Evolutionary conservation across 2,797 vertebrate genomes (phyloP), one percentile per base, ranked within the genome.

Genomic region (Sciurus carolinensis): DNA sequence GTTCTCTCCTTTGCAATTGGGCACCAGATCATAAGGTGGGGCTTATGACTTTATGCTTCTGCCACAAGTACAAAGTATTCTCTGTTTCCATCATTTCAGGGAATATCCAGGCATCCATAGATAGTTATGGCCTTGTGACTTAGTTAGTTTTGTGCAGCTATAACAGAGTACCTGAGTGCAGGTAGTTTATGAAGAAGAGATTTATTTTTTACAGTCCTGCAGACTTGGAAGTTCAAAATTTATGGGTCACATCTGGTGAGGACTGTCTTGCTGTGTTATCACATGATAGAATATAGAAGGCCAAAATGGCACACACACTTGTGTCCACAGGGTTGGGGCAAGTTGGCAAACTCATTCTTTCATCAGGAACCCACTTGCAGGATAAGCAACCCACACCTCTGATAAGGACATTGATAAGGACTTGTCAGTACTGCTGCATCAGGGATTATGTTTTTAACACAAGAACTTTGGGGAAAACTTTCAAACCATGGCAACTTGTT

Each of bases 291-390:
- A 50, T 9, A 22, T 12, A 62, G 42, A 47, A 42, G 33, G 42
- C 1, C 8, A 22, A 33, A 12, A 12, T 2, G 30, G 14, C 44
- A 18, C 5, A 15, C 18, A 44, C 12, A 7, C 9, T 36, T n/a
- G 12, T 20, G 13, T 47, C 13, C 36, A 26, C 6, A 5, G 8
- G 47, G 7, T 22, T 14, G 28, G 33, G 52, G 30, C 10, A 47
- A 33, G 13, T 17, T n/a, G 24, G 0, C 0, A 9, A 22, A 36
- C 36, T 42, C 17, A 14, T 44, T 11, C 4, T 18, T 26, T 15
- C 39, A 22, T 17, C n/a, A 50, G 62, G 42, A 33, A 59, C 24
- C 4, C 71, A 62, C 26, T 17, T 8, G 7, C 66, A 76, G 26
- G 3, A 20, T 73, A 30, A 30, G 33, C 44, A 26, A 22, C 22